Conservation (phyloP, 2,113 vertebrate genomes). For the Danio rerio region DNA sequence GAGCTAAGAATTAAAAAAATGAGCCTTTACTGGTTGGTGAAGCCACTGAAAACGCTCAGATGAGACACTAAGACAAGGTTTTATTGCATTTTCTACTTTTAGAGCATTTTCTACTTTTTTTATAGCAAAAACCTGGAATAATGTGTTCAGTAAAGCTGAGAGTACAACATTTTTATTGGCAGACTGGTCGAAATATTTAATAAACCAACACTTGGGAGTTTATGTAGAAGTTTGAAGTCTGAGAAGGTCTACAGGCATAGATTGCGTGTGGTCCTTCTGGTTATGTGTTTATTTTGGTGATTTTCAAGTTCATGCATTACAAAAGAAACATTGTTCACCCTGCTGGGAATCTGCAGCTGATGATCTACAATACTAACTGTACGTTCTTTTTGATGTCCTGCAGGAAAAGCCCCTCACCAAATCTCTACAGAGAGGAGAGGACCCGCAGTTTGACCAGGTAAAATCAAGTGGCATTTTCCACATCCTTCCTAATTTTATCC, state of each 20-base stretch:
- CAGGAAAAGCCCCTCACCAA: constrained; percentile 98
- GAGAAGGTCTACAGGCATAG: neutral
- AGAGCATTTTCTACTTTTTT: neutral
- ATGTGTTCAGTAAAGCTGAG: neutral
- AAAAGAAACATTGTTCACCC: neutral
- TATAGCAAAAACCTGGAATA: neutral
- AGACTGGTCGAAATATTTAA: neutral
- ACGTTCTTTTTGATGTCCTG: constrained; percentile 38
- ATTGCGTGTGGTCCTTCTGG: neutral
- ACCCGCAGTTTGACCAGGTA: constrained; percentile 98
- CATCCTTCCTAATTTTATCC: neutral
- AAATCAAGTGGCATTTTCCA: constrained; percentile 56
- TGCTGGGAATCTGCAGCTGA: neutral
- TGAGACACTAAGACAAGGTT: neutral
- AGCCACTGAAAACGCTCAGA: neutral
- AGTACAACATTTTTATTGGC: neutral
- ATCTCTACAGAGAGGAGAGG: constrained; percentile 97
- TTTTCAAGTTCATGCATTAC: neutral
- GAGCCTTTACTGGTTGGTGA: neutral
- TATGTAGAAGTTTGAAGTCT: neutral
- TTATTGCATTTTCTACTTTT: neutral
- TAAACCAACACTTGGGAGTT: neutral
- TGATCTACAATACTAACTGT: neutral
- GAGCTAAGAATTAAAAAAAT: neutral
- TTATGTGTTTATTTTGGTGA: neutral